These are phyloP conservation scores for Hemicrepidius hirtus DNA, from an alignment of 2,888 invertebrate genomes.

Conservation along the genomic window DNA sequence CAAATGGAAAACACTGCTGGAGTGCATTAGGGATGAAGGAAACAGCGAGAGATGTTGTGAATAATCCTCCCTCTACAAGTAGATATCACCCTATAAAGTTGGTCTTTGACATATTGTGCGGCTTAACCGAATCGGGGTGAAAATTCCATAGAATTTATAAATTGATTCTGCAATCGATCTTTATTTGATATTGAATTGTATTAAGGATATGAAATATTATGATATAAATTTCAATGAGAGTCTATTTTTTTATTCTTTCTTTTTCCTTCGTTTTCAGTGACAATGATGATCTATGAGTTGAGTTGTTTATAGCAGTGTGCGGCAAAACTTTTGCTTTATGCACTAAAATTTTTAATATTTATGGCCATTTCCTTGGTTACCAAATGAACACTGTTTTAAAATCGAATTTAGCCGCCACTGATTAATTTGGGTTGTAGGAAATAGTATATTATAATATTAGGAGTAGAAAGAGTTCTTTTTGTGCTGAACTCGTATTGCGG, in stretches of 20 bases:
- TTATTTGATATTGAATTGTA: conserved; percentile 15
- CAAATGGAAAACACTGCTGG: background rate
- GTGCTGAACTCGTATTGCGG: too few species aligned
- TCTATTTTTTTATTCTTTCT: background rate
- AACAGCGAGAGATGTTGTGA: background rate
- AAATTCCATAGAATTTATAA: conserved; percentile 25
- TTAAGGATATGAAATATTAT: background rate
- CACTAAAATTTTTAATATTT: too few species aligned
- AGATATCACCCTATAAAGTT: conserved; percentile 4
- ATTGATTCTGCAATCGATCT: conserved; percentile 27
- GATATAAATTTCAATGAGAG: conserved; percentile 15
- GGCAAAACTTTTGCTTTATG: too few species aligned
- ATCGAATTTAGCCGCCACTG: too few species aligned
- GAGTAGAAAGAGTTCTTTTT: too few species aligned
- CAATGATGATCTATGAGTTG: too few species aligned
- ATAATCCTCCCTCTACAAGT: background rate
- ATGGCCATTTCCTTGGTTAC: too few species aligned
- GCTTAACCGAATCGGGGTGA: conserved; percentile 21
- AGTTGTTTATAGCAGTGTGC: too few species aligned
- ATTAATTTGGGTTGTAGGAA: too few species aligned
- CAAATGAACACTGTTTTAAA: too few species aligned
- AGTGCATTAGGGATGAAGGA: background rate
- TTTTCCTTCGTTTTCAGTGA: background rate
- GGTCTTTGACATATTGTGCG: conserved; percentile 17
- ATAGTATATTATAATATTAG: too few species aligned